Percentiles rank a stretch among this genome's conserved stretches.
Evolutionary conservation across 1,140 invertebrate species (phyloP).

Genomic region (Conus ventricosus): DNA sequence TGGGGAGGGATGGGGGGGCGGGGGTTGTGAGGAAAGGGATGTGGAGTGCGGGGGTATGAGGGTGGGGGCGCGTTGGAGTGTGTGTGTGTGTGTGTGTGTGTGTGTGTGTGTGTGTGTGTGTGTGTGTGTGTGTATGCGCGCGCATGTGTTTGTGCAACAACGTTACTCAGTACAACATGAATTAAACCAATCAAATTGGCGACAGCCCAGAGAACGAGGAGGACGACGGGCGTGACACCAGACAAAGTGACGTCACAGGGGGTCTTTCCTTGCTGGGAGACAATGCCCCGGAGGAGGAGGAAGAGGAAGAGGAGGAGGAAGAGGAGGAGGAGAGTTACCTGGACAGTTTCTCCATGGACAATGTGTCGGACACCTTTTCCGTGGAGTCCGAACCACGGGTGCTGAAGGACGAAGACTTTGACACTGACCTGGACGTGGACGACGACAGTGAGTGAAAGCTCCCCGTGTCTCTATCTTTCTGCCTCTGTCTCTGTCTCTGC

Average conservation of each 20-base stretch:
- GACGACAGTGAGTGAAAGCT: slow-evolving; percentile 39
- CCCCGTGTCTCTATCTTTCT: neutral
- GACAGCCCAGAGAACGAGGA: neutral
- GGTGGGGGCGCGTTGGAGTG: too few species aligned
- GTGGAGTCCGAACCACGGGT: slow-evolving; percentile 22
- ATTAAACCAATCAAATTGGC: neutral
- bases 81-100: too few species aligned
- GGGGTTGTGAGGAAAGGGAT: too few species aligned
- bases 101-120: too few species aligned
- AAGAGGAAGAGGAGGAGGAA: slow-evolving; percentile 19
- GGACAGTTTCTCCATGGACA: slow-evolving; percentile 41
- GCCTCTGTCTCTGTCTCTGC: neutral
- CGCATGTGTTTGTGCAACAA: too few species aligned
- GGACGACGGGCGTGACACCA: neutral
- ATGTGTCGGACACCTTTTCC: slow-evolving; percentile 40
- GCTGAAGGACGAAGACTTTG: slow-evolving; percentile 45
- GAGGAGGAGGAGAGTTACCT: slow-evolving; percentile 18
- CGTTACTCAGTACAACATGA: too few species aligned
- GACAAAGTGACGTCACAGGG: neutral
- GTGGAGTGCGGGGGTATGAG: too few species aligned
- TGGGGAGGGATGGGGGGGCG: too few species aligned
- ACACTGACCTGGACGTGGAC: slow-evolving; percentile 51
- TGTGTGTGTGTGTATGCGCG: too few species aligned
- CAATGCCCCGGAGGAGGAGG: neutral
- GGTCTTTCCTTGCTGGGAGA: neutral